These are phyloP conservation scores for Paragorgia papillata DNA, from an alignment of 92 coral and sea anemone genomes.

Conservation along the genomic window DNA sequence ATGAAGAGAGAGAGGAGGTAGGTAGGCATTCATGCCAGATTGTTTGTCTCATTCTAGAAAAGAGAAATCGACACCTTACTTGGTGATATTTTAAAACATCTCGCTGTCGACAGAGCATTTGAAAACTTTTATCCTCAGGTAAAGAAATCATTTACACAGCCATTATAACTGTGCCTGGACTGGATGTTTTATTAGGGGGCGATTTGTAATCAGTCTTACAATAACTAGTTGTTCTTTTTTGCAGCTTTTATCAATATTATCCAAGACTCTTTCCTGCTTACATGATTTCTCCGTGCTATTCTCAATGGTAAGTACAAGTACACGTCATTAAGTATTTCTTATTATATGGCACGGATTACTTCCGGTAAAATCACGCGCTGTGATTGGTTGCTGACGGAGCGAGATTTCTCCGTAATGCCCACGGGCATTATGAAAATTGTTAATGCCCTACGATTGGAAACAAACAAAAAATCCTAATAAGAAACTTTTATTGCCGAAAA, in stretches of 20 bases:
- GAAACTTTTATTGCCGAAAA: no score
- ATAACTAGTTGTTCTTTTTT: background rate
- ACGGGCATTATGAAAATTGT: no score
- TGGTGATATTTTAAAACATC: constrained; percentile 91
- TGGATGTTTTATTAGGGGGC: background rate
- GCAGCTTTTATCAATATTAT: constrained; percentile 76
- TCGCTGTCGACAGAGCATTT: constrained; percentile 90
- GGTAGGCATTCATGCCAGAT: no score
- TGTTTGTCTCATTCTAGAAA: constrained; percentile 63
- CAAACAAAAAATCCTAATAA: no score
- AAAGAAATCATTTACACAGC: background rate
- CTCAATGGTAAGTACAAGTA: constrained; percentile 71
- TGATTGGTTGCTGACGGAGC: no score
- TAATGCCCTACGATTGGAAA: no score
- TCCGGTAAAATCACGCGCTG: no score
- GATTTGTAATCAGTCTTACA: background rate
- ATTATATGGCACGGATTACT: no score
- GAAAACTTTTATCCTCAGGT: constrained; percentile 91
- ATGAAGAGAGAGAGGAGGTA: no score
- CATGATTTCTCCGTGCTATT: constrained; percentile 81
- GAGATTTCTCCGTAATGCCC: no score
- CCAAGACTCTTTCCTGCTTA: constrained; percentile 78
- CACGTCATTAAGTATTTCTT: no score
- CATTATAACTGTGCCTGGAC: background rate
- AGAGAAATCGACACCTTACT: constrained; percentile 91